phyloP scores from a whole-genome alignment of 2,113 vertebrate genomes.

The Oplegnathus fasciatus region DNA sequence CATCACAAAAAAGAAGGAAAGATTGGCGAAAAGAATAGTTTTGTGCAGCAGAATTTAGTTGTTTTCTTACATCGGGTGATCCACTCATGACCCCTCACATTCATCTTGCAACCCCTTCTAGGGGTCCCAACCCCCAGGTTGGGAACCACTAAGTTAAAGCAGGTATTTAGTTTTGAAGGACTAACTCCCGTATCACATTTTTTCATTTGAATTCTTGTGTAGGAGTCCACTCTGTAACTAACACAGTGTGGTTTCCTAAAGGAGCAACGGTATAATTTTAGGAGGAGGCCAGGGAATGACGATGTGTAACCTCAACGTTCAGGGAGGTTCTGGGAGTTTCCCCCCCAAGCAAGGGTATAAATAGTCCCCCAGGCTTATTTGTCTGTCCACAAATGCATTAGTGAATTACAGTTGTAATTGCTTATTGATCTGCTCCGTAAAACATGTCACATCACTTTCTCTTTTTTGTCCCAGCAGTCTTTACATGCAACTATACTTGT shows the following conservation, averaged over 20 bases:
- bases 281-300: constrained; percentile 3
- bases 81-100: too few relatives aligned
- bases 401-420: constrained; percentile 59
- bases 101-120: too few relatives aligned
- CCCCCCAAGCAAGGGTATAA: constrained; percentile 3
- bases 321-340: constrained; percentile 34
- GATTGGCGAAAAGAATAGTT: too few relatives aligned
- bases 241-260: constrained; percentile 27
- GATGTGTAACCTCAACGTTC: constrained; percentile 20
- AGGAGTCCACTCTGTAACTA: constrained; percentile 30
- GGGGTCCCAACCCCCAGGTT: too few relatives aligned
- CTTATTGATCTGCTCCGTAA: constrained; percentile 65
- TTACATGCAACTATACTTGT: background rate
- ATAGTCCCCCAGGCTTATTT: constrained; percentile 47
- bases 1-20: too few relatives aligned
- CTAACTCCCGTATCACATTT: background rate
- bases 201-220: constrained; percentile 13
- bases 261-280: constrained; percentile 33
- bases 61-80: too few relatives aligned
- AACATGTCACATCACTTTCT: constrained; percentile 9
- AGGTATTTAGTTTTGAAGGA: background rate
- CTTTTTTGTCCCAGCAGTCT: background rate
- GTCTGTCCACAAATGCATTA: constrained; percentile 62
- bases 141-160: background rate
- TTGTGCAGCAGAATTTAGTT: too few relatives aligned